Percentiles rank a stretch among this genome's conserved stretches.
Evolutionary conservation across 1,140 invertebrate species (phyloP).

Genomic region (Drusus annulatus): DNA sequence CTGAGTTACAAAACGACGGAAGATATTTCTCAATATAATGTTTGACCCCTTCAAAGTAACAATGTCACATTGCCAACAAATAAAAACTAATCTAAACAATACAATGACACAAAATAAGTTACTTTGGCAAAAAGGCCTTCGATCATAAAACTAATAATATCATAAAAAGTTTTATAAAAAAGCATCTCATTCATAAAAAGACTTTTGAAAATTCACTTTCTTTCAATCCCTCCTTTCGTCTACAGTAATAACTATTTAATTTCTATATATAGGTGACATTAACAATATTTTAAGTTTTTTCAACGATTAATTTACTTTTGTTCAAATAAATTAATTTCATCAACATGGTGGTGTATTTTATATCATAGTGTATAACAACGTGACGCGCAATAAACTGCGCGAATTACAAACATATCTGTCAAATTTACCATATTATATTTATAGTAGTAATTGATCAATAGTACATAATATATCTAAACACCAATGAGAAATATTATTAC

Average conservation of each 20-base stretch:
- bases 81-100: constrained; percentile 29
- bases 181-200: neutral
- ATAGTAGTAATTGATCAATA: no score
- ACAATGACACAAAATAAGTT: constrained; percentile 32
- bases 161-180: constrained; percentile 29
- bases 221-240: neutral
- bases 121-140: constrained; percentile 29
- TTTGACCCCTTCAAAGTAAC: no score
- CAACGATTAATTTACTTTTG: neutral
- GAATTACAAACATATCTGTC: no score
- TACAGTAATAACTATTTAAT: neutral
- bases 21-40: no score
- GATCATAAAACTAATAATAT: constrained; percentile 27
- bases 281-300: neutral
- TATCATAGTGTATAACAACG: constrained; percentile 5
- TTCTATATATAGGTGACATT: constrained; percentile 14
- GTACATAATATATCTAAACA: no score
- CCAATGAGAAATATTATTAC: no score
- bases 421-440: no score
- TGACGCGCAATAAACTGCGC: neutral
- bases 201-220: neutral
- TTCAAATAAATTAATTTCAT: neutral
- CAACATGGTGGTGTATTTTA: neutral
- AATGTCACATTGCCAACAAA: neutral
- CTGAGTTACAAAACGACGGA: no score